Base-by-base conservation (phyloP, 2,888 invertebrate genomes). In the Neoitamus cyanurus region DNA sequence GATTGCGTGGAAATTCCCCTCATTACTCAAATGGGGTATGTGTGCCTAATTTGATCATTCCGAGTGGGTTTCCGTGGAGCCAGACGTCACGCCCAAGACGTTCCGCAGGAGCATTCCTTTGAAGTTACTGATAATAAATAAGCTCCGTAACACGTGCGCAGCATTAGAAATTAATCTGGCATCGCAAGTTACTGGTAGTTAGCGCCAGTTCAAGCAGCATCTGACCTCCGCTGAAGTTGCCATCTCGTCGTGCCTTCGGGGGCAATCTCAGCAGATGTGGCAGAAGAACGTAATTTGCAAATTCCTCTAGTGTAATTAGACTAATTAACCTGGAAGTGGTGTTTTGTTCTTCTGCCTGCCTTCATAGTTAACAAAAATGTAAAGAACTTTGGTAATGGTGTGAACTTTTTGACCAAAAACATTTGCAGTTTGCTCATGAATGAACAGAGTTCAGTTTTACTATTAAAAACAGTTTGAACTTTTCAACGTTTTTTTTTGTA, bases 11-110 rank as follows among this genome's bases (percentile, higher is more conserved):
- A 58, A 58, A 58, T 58, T 58, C 58, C 58, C 20, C 58, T 58
- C 58, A 58, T 58, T 58, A 58, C 58, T 58, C 58, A 58, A 58
- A 58, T 58, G 58, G 58, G 58, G 58, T 58, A 20, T 58, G 25
- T 58, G 58, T 9, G 25, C 58, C 58, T 58, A 58, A 58, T 58
- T 58, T 58, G 58, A 58, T 58, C 58, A 58, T 20, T 58, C 7
- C 58, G 58, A 58, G 7, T 5, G 3, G 25, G 25, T 7, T 20
- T 58, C 15, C 25, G 25, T 58, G 15, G 25, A 15, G 25, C 58
- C 58, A 58, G 58, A 58, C 58, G 58, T 58, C 25, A 58, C 58
- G 58, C 58, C 58, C 58, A 58, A 58, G 58, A 58, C 58, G 48
- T n/a, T 48, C 20, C 48, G 25, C 9, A 58, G 58, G 58, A 25